Base-by-base conservation (phyloP, 2,113 vertebrate genomes). In the Salvelinus fontinalis region DNA sequence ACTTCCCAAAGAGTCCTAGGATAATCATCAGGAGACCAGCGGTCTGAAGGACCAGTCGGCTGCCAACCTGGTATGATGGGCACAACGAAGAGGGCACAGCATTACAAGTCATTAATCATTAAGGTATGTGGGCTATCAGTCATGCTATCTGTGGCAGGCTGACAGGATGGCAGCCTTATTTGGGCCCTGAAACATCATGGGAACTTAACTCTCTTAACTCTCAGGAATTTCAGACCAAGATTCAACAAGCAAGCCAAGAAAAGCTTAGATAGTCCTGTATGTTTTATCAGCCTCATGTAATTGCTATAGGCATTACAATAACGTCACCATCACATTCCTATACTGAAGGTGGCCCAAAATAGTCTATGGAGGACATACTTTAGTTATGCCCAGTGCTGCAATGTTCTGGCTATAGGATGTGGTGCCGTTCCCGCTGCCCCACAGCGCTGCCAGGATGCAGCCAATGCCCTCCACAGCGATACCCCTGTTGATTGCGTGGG, bases 401-500 rank as follows among this genome's bases (percentile, higher is more conserved):
- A 95, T 94, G 85, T 95, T 95, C 77, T 95, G 94, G 70, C 94
- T 95, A 83, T 93, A 95, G 39, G 94, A 95, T 0, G 94, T 95
- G 54, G 94, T 95, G 6, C 93, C 94, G 24, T 95, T 95, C 20
- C 94, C 94, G 5, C 88, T 95, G 74, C 94, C 94, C 93, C 92
- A 94, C 71, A 94, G 80, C 0, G 84, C 94, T 1, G 93, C 94
- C 80, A 95, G 75, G 65, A 95, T 90, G 79, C 94, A 95, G 70
- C 94, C 94, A 1, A 95, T 89, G 22, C 93, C 94, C 81, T 95
- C 94, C 24, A 94, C 79, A 0, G 91, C 93, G 5, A 95, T 94
- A 0, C 93, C 94, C 39, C 94, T 79, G 83, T 94, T 95, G 77
- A 95, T 87, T 78, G 94, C 94, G 0, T 95, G 93, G 14, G 85